A percentile compares a stretch with the other conserved stretches of the same genome.
phyloP scores from a whole-genome alignment of 2,888 invertebrate species.

The Lithophane ornitopus region DNA sequence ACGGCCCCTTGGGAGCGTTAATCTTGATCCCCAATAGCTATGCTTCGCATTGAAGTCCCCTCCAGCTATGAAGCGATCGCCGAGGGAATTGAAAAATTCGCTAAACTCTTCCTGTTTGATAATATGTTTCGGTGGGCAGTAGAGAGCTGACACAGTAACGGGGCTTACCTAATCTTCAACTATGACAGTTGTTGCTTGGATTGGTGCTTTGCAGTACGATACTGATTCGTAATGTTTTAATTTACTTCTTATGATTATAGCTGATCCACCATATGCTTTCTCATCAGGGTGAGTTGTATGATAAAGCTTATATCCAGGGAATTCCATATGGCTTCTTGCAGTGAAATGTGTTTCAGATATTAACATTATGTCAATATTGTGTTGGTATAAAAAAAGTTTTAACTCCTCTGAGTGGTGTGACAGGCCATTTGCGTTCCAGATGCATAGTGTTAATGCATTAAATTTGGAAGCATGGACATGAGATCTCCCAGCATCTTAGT shows the following conservation, averaged over 20 bases:
- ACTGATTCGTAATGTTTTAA: conserved; percentile 5
- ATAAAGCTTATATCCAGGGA: conserved; percentile 1
- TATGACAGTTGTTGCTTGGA: background rate
- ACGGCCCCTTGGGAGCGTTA: background rate
- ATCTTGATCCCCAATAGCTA: too few species aligned
- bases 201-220: background rate
- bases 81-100: too few species aligned
- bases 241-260: background rate
- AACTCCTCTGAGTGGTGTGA: too few species aligned
- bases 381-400: too few species aligned
- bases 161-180: background rate
- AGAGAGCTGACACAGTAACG: background rate
- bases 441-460: too few species aligned
- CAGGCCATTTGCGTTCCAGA: too few species aligned
- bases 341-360: background rate
- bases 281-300: background rate
- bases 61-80: too few species aligned
- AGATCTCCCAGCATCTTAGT: too few species aligned
- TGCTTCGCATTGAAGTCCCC: too few species aligned
- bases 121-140: too few species aligned
- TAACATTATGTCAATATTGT: background rate
- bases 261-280: background rate
- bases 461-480: too few species aligned
- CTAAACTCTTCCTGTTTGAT: too few species aligned
- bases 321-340: background rate